Evolutionary conservation across 2,888 invertebrate species (phyloP), one percentile per base, ranked within the genome.

Genomic region (Diarsia dahlii): DNA sequence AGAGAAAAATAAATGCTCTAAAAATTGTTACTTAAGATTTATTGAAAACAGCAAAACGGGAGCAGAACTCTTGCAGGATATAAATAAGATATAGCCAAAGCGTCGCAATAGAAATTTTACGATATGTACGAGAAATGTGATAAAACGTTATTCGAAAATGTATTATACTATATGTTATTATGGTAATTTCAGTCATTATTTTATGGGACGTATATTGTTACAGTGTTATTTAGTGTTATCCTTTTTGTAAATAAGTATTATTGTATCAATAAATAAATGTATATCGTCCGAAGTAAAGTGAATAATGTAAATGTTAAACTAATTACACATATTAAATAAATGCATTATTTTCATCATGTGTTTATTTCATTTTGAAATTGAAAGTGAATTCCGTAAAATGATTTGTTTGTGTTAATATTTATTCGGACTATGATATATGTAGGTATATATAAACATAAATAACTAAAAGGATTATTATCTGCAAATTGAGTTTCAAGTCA

Each of bases 111-210:
- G 82, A 89, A 86, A 86, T 88, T 90, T 89, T 90, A 91, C 82
- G 91, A 91, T 91, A 92, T 90, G 88, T 91, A 88, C 83, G 84
- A 82, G 81, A 84, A 89, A 88, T 91, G 93, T 92, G 92, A 93
- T 92, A 92, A 91, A 91, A 89, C 77, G 80, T 88, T 90, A 88
- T 91, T 89, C 87, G 86, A 86, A 88, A 89, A 85, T 85, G 88
- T 87, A 90, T 90, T 88, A 87, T 85, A 81, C 84, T 83, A 84
- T 87, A 87, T 87, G 86, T 89, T 87, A 87, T 83, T 88, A 90
- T 89, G 86, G 82, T 89, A 89, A 91, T 90, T 91, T 91, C 91
- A 95, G 95, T 95, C 95, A 95, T 93, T 93, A 94, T 91, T 92
- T 89, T 93, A 93, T 90, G 88, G 88, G 86, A 89, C 82, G 82